These are phyloP conservation scores for Erpetoichthys calabaricus DNA, from an alignment of 2,797 vertebrate genomes.

Conservation along the genomic window DNA sequence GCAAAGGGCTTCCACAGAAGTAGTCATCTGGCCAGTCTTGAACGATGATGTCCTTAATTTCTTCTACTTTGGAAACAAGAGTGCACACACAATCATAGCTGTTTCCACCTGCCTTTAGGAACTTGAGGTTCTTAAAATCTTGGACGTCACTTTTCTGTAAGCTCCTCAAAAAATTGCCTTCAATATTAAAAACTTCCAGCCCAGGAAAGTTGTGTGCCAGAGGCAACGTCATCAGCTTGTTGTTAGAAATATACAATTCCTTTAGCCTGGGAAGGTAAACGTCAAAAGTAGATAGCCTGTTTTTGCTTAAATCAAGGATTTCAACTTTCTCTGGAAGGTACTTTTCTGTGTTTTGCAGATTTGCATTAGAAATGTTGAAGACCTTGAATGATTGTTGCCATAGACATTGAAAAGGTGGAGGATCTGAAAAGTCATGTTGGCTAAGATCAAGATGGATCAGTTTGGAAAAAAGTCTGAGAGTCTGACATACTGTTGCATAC, in stretches of 20 bases:
- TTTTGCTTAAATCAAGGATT: slow-evolving; percentile 44
- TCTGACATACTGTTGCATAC: slow-evolving; percentile 17
- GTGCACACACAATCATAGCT: slow-evolving; percentile 50
- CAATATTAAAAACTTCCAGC: slow-evolving; percentile 29
- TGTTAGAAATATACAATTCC: slow-evolving; percentile 43
- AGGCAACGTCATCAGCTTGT: slow-evolving; percentile 40
- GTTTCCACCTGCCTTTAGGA: slow-evolving; percentile 37
- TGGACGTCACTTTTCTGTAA: slow-evolving; percentile 35
- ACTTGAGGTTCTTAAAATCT: slow-evolving; percentile 27
- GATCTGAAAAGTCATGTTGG: slow-evolving; percentile 34
- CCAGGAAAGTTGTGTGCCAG: slow-evolving; percentile 24
- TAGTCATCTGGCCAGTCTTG: slow-evolving; percentile 3
- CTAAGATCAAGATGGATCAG: slow-evolving; percentile 44
- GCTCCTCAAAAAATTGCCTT: slow-evolving; percentile 32
- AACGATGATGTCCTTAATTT: neutral
- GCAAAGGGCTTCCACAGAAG: neutral
- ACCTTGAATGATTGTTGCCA: slow-evolving; percentile 37
- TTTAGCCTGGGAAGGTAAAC: slow-evolving; percentile 27
- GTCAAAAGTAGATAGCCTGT: slow-evolving; percentile 36
- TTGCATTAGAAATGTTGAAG: slow-evolving; percentile 43
- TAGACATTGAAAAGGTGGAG: slow-evolving; percentile 23
- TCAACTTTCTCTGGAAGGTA: slow-evolving; percentile 39
- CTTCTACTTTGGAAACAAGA: slow-evolving; percentile 29
- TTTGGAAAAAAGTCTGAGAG: slow-evolving; percentile 18
- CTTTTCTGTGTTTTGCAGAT: slow-evolving; percentile 15